A percentile compares a stretch with the other conserved stretches of the same genome.
phyloP scores from a whole-genome alignment of 2,797 vertebrate genomes.

The Poecilia picta region DNA sequence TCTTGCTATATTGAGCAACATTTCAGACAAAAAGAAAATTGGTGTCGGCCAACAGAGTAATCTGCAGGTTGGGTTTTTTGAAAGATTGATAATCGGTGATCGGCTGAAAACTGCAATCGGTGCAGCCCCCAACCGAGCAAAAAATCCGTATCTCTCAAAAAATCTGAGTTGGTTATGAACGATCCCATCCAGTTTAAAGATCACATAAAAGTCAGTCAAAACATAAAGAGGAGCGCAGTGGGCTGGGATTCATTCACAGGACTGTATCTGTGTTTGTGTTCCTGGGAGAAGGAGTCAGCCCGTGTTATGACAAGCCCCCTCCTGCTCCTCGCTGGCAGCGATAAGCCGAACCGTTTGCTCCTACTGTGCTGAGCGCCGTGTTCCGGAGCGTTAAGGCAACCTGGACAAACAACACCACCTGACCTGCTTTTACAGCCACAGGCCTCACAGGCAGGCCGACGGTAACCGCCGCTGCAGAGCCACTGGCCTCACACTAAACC shows the following conservation, averaged over 20 bases:
- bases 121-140: too few species aligned
- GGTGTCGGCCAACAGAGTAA: too few species aligned
- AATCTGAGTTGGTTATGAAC: too few species aligned
- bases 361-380: constrained; percentile 74
- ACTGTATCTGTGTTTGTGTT: background rate
- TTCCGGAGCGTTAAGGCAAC: constrained; percentile 71
- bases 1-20: too few species aligned
- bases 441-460: background rate
- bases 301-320: background rate
- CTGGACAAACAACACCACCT: constrained; percentile 62
- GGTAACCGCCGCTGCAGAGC: constrained; percentile 26
- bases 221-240: background rate
- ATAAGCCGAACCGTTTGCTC: constrained; percentile 60
- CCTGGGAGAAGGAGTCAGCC: background rate
- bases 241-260: background rate
- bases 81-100: too few species aligned
- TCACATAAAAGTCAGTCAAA: background rate
- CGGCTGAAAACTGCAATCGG: too few species aligned
- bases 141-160: too few species aligned
- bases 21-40: too few species aligned
- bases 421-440: background rate
- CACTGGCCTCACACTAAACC: constrained; percentile 1
- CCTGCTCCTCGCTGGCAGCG: background rate
- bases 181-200: background rate
- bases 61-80: too few species aligned